Percentiles rank a stretch among this genome's conserved stretches.
Conservation (phyloP, 2,888 invertebrate species). For the Pollenia griseotomentosa region DNA sequence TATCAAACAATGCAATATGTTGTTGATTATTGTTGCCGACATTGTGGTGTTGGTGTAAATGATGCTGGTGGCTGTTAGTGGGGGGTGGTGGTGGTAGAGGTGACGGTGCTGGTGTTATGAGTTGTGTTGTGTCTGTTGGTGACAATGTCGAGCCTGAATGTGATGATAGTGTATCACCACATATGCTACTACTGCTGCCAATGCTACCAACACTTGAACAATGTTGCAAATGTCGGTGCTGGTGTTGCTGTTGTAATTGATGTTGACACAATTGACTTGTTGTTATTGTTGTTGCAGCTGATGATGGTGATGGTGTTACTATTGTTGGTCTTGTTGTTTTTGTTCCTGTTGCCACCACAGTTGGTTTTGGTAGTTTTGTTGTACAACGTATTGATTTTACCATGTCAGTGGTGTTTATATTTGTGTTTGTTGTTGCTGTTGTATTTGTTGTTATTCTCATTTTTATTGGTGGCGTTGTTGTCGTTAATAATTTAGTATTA, state of each 20-base stretch:
- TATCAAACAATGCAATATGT: constrained; percentile 56
- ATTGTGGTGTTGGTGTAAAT: constrained; percentile 47
- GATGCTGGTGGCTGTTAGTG: constrained; percentile 46
- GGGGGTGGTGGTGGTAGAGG: constrained; percentile 48
- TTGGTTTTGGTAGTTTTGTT: constrained; percentile 21
- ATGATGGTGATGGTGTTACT: constrained; percentile 71
- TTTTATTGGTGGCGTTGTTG: constrained; percentile 35
- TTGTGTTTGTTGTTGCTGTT: constrained; percentile 27
- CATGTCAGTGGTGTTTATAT: constrained; percentile 50
- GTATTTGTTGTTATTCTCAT: constrained; percentile 40
- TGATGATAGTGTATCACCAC: constrained; percentile 80
- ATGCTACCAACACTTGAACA: constrained; percentile 83
- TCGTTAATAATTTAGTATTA: constrained; percentile 34
- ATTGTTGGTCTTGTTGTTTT: constrained; percentile 40
- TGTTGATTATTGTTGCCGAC: constrained; percentile 39
- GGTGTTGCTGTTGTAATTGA: constrained; percentile 73
- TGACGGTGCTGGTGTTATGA: constrained; percentile 38
- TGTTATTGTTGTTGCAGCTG: constrained; percentile 60
- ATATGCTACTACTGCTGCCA: constrained; percentile 83
- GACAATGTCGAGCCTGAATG: constrained; percentile 78
- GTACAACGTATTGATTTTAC: constrained; percentile 48
- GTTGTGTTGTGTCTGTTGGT: constrained; percentile 80
- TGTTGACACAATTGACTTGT: constrained; percentile 73
- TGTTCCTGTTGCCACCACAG: constrained; percentile 16
- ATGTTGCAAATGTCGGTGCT: constrained; percentile 77